phyloP scores from a whole-genome alignment of 1,140 invertebrate species.

The Ditylenchus dipsaci region DNA sequence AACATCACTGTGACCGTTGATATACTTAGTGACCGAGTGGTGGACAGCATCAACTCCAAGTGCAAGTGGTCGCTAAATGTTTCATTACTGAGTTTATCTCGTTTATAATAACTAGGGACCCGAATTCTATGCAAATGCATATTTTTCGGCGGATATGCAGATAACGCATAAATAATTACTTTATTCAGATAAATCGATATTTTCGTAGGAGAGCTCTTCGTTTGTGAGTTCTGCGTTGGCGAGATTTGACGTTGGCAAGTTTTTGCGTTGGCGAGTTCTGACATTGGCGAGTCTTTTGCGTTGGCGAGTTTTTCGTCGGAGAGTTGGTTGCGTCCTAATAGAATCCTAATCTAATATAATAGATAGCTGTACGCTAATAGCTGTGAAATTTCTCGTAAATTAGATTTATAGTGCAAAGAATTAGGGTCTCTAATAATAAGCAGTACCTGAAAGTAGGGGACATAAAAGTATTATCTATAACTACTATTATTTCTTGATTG shows the following conservation, averaged over 20 bases:
- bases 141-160: neutral
- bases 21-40: conserved; percentile 94
- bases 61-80: conserved; percentile 77
- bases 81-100: conserved; percentile 21
- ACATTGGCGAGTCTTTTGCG: no score
- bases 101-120: neutral
- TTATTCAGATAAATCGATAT: neutral
- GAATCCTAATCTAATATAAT: no score
- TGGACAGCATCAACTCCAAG: conserved; percentile 85
- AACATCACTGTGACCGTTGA: conserved; percentile 95
- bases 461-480: conserved; percentile 95
- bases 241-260: no score
- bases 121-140: neutral
- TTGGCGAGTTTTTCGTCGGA: no score
- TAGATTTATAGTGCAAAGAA: no score
- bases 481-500: conserved; percentile 69
- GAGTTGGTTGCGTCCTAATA: no score
- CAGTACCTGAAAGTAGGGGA: conserved; percentile 64
- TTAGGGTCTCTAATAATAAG: no score
- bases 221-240: no score
- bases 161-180: neutral
- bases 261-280: no score
- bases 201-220: neutral
- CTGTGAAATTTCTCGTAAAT: no score
- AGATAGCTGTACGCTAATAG: no score